These are phyloP conservation scores for Heliornis fulica DNA, from an alignment of 2,113 vertebrate species.

Conservation along the genomic window DNA sequence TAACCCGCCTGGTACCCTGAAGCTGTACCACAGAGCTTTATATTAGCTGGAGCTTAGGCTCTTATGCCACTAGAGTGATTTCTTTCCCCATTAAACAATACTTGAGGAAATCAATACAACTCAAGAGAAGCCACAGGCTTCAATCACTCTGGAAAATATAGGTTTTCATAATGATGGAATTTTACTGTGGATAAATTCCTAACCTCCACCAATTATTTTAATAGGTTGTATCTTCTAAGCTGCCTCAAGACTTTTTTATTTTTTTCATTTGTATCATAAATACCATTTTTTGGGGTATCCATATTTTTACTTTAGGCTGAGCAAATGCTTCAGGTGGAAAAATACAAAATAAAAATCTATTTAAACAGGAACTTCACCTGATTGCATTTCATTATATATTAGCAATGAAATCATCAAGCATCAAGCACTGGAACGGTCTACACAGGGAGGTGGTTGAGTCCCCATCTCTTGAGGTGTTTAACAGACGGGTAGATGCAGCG, in stretches of 20 bases:
- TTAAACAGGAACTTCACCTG: neutral
- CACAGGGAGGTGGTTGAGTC: too few species aligned
- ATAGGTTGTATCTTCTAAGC: neutral
- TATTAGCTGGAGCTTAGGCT: neutral
- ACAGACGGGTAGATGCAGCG: too few species aligned
- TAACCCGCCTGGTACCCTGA: neutral
- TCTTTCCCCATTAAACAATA: neutral
- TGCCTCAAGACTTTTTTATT: neutral
- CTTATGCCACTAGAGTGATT: neutral
- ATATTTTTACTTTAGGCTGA: neutral
- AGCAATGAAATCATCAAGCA: too few species aligned
- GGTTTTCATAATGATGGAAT: neutral
- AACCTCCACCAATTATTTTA: neutral
- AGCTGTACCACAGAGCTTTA: neutral
- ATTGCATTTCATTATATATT: neutral
- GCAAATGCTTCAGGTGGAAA: neutral
- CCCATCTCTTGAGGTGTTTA: too few species aligned
- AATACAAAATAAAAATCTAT: neutral
- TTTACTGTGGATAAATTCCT: neutral
- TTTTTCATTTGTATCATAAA: neutral
- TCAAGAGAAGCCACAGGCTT: neutral
- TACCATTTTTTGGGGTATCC: neutral
- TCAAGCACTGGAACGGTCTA: too few species aligned
- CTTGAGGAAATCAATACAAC: conserved; percentile 1
- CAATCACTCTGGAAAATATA: neutral